Evolutionary conservation across 1,140 invertebrate species (phyloP), one percentile per base, ranked within the genome.

Genomic region (Heterodera carotae): DNA sequence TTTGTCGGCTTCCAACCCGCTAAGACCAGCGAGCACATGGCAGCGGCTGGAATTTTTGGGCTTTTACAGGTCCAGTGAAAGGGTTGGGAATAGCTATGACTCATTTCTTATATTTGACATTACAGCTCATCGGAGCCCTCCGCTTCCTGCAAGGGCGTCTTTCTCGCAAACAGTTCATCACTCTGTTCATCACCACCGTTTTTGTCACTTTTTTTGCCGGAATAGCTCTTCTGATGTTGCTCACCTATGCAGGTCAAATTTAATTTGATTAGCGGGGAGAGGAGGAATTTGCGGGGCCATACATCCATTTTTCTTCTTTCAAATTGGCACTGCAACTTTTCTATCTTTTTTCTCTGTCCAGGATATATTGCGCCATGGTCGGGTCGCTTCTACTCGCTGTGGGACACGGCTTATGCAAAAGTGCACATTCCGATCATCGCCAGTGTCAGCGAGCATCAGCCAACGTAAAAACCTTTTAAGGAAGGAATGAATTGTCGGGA

Each of bases 1-100:
- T 99, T 99, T 90, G 97, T 99, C 81, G 97, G 97, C 59, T 99
- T 99, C 89, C 97, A 99, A 89, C 97, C 97, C 34, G 96, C 99
- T 71, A 91, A 95, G 79, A 99, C 97, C n/a, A 97, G 94, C 88
- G 97, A 99, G 89, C 97, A 99, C 88, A 99, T 99, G 97, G 96
- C 97, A 69, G 85, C 85, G 33, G 80, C 84, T 92, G 95, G 97
- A 88, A 95, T 99, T 4, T 99, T 99, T 90, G 94, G 93, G 22
- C 89, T 99, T 15, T 86, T 99, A 12, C 93, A 99, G 89, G 94
- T 95, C 15, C 4, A n/a, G n/a, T n/a, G n/a, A n/a, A n/a, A n/a
- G n/a, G n/a, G n/a, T n/a, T n/a, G n/a, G n/a, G n/a, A 36, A 36
- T 33, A n/a, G 27, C n/a, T 10, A 6, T 3, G 91, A 94, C 69